A percentile compares a stretch with the other conserved stretches of the same genome.
phyloP scores from a whole-genome alignment of 2,888 invertebrate species.

The Dryomyza anilis region DNA sequence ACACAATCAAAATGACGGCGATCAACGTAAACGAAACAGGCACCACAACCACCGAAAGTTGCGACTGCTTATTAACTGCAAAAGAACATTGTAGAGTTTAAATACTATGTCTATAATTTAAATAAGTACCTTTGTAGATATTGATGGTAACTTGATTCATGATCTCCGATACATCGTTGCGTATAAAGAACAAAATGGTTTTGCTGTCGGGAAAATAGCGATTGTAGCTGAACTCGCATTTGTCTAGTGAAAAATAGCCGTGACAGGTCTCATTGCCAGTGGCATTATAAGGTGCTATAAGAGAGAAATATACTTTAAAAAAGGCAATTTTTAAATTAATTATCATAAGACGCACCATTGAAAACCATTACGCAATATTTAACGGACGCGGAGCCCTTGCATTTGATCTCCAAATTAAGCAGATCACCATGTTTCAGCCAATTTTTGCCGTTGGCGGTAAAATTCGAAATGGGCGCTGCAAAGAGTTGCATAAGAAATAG shows the following conservation, averaged over 20 bases:
- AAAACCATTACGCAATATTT: conserved; percentile 72
- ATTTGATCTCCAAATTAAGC: conserved; percentile 72
- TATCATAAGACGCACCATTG: conserved; percentile 60
- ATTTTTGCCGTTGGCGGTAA: conserved; percentile 75
- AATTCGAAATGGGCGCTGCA: conserved; percentile 73
- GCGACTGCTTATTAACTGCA: conserved; percentile 77
- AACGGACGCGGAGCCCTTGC: conserved; percentile 77
- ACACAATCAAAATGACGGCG: conserved; percentile 82
- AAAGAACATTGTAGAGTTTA: no score
- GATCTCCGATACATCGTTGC: conserved; percentile 75
- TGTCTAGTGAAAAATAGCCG: conserved; percentile 54
- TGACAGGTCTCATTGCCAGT: conserved; percentile 80
- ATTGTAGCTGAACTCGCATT: conserved; percentile 69
- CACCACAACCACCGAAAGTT: conserved; percentile 86
- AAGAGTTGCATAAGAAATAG: neutral
- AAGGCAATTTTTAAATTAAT: neutral
- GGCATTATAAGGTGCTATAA: conserved; percentile 64
- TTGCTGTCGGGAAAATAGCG: conserved; percentile 76
- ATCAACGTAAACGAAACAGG: conserved; percentile 82
- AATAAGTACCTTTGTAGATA: conserved; percentile 77
- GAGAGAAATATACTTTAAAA: neutral
- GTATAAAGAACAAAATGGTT: conserved; percentile 78
- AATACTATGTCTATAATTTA: neutral
- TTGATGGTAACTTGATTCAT: conserved; percentile 76
- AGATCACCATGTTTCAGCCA: conserved; percentile 85